Conservation (phyloP, 2,888 invertebrate species). For the Pyralis farinalis region DNA sequence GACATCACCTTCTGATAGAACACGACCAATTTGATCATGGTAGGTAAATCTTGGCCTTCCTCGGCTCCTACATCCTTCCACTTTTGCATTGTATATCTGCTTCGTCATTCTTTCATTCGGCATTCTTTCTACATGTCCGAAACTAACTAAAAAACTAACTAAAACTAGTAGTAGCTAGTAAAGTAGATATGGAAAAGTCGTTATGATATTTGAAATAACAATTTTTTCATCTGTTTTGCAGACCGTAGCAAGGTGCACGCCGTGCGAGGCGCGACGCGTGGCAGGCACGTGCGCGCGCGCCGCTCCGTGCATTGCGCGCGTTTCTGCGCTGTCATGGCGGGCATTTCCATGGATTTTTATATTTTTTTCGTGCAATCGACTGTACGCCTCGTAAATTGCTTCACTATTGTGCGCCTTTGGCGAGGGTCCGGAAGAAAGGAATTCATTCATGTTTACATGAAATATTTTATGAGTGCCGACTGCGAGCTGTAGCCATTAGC, state of each 20-base stretch:
- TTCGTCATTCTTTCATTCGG: too few relatives aligned
- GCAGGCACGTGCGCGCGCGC: slow-evolving; percentile 52
- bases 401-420: slow-evolving; percentile 52
- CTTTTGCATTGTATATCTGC: too few relatives aligned
- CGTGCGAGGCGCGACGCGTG: slow-evolving; percentile 45
- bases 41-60: too few relatives aligned
- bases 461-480: slow-evolving; percentile 45
- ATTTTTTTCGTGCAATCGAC: slow-evolving; percentile 51
- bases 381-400: slow-evolving; percentile 63
- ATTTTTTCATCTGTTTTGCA: slow-evolving; percentile 31
- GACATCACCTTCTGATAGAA: too few relatives aligned
- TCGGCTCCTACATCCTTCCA: too few relatives aligned
- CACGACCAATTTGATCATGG: too few relatives aligned
- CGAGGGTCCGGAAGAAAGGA: slow-evolving; percentile 43
- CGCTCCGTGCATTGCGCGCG: slow-evolving; percentile 32
- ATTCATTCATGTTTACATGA: slow-evolving; percentile 54
- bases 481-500: slow-evolving; percentile 1
- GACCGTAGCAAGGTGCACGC: slow-evolving; percentile 64
- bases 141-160: too few relatives aligned
- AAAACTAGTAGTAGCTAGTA: too few relatives aligned
- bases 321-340: slow-evolving; percentile 68
- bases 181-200: too few relatives aligned
- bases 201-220: too few relatives aligned
- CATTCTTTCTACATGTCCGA: too few relatives aligned
- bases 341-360: slow-evolving; percentile 49